phyloP scores from a whole-genome alignment of 2,888 invertebrate species.

The Drosophila villosipedis region DNA sequence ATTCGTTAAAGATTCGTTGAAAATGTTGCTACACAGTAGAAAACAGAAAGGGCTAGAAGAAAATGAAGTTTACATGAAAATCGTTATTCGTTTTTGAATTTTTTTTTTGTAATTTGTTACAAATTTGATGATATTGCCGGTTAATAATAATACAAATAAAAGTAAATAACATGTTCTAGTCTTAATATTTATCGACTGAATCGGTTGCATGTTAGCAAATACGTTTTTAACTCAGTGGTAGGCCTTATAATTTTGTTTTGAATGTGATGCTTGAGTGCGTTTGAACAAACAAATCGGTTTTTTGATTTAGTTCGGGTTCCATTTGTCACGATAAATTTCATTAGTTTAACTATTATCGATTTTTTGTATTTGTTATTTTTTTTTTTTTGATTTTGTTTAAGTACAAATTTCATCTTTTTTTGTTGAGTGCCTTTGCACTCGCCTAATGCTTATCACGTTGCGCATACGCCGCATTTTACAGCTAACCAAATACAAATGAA shows the following conservation, averaged over 20 bases:
- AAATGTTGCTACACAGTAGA: neutral
- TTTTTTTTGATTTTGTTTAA: neutral
- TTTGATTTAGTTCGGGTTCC: neutral
- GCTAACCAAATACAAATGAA: constrained; percentile 49
- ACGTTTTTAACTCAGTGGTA: constrained; percentile 10
- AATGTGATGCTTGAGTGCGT: constrained; percentile 39
- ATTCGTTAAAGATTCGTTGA: neutral
- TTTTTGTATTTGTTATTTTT: neutral
- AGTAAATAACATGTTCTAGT: neutral
- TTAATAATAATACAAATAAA: neutral
- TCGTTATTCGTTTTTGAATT: neutral
- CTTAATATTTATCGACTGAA: neutral
- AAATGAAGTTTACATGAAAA: neutral
- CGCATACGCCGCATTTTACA: constrained; percentile 58
- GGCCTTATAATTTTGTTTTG: constrained; percentile 30
- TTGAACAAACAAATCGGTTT: constrained; percentile 16
- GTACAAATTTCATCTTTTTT: neutral
- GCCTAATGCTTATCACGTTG: constrained; percentile 39
- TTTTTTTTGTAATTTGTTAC: neutral
- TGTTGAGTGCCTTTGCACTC: constrained; percentile 25
- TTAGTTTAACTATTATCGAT: neutral
- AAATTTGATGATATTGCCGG: neutral
- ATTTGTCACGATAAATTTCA: constrained; percentile 13
- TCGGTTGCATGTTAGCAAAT: constrained; percentile 43
- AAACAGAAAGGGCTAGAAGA: neutral